A percentile compares a stretch with the other conserved stretches of the same genome.
These are phyloP conservation scores for Aselliscus stoliczkanus DNA, from an alignment of 2,797 vertebrate genomes.

Conservation along the genomic window DNA sequence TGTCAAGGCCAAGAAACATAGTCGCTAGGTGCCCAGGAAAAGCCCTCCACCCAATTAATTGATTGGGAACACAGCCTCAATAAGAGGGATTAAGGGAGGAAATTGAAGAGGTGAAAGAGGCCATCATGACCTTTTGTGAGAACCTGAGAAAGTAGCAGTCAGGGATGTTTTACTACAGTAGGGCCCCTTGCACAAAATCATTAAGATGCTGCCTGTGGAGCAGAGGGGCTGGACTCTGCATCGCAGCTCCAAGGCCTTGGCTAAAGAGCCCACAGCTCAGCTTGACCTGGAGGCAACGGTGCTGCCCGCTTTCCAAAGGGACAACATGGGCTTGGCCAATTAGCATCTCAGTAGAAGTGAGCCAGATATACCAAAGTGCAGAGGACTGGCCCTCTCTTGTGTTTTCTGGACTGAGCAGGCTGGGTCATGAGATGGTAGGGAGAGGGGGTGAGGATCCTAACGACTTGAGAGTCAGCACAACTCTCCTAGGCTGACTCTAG, in stretches of 20 bases:
- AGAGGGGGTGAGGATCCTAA: background rate
- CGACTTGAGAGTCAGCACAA: rapidly evolving
- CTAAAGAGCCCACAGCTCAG: background rate
- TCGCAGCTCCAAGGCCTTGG: too few species aligned
- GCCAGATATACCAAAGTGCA: background rate
- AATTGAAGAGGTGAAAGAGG: background rate
- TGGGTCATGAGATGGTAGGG: too few species aligned
- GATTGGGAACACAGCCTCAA: background rate
- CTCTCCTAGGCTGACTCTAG: background rate
- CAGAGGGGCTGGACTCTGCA: background rate
- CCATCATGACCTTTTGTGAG: background rate
- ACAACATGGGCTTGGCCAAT: background rate
- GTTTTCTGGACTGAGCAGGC: background rate
- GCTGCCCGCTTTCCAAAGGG: background rate
- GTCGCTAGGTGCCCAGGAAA: background rate
- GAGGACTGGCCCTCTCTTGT: too few species aligned
- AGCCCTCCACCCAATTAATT: background rate
- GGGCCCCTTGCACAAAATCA: background rate
- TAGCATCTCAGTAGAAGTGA: background rate
- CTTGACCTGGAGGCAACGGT: background rate
- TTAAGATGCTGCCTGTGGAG: rapidly evolving
- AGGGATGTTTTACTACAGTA: background rate
- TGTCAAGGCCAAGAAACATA: background rate
- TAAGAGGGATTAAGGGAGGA: background rate
- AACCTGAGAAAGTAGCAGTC: background rate